These are phyloP conservation scores for Trissolcus japonicus DNA, from an alignment of 2,888 invertebrate genomes.

Conservation along the genomic window DNA sequence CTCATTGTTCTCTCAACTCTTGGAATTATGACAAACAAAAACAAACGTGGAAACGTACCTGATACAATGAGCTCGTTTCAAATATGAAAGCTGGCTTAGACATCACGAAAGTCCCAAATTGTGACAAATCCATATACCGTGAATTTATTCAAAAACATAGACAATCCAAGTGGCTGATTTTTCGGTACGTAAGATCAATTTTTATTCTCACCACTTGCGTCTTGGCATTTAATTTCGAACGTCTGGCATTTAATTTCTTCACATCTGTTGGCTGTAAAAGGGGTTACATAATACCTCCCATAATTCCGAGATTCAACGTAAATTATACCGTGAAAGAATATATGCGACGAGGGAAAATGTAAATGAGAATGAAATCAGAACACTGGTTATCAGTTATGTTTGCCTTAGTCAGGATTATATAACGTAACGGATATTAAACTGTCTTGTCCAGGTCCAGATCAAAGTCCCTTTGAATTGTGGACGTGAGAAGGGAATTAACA, in stretches of 20 bases:
- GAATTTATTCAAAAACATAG: background rate
- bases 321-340: conserved; percentile 9
- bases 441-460: no score
- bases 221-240: conserved; percentile 12
- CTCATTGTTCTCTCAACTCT: background rate
- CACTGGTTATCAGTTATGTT: conserved; percentile 15
- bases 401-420: no score
- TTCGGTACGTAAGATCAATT: background rate
- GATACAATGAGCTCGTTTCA: background rate
- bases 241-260: conserved; percentile 25
- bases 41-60: background rate
- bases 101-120: no score
- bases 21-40: conserved; percentile 1
- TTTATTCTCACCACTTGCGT: conserved; percentile 9
- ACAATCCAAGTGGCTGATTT: conserved; percentile 5
- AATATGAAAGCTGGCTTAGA: no score
- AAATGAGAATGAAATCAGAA: conserved; percentile 21
- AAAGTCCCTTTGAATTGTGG: background rate
- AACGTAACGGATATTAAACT: no score
- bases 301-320: conserved; percentile 26
- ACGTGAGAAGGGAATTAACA: conserved; percentile 16
- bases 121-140: conserved; percentile 7
- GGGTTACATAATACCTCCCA: conserved; percentile 18
- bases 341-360: conserved; percentile 10
- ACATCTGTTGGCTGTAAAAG: conserved; percentile 16